Base-by-base conservation (phyloP, 30 jellyfish, hydroid and myxozoan genomes). In the Aurelia sp. region DNA sequence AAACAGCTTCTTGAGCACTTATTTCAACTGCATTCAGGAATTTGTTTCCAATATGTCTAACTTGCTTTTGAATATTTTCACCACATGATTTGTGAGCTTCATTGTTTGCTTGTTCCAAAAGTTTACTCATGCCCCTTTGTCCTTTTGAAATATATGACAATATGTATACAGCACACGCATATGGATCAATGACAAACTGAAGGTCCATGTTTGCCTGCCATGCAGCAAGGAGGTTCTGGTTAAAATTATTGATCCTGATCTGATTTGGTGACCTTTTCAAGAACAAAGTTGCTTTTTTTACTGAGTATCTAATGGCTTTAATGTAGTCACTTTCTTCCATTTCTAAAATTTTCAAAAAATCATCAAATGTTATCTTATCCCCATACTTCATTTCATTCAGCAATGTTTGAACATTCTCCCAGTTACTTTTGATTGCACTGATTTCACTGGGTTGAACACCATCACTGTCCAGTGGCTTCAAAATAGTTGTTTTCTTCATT, bases 1-100 rank as follows among this genome's bases (percentile, higher is more conserved):
- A 77, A 13, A 77, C 88, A 16, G 88, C 79, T 61, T 77, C 88
- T 30, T 77, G 88, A 0, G 88, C 88, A 77, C 88, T 77, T 18
- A 77, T 62, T 40, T 77, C 88, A 13, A 62, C 79, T 27, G 88
- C 83, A 61, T 77, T 58, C n/a, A 77, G 48, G 44, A 77, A 77
- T 13, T 77, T 77, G 63, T 77, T 77, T 18, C 88, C 88, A 3
- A 77, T 77, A 3, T 58, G 79, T 59, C 88, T 58, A 10, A 77
- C 82, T 44, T 50, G 22, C 3, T 55, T 75, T n/a, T 55, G 23
- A 13, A 75, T 75, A 5, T 31, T 18, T 23, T 72, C 12, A 33
- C 19, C 52, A 33, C 30, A 33, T 19, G 68, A 19, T 33, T 9
- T 66, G 3, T 40, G 11, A 33, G 78, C 50, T 1, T 72, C 71